A percentile compares a stretch with the other conserved stretches of the same genome.
These are phyloP conservation scores for Aurelia sp. DNA, from an alignment of 30 jellyfish, hydroid and myxozoan species.

Conservation along the genomic window DNA sequence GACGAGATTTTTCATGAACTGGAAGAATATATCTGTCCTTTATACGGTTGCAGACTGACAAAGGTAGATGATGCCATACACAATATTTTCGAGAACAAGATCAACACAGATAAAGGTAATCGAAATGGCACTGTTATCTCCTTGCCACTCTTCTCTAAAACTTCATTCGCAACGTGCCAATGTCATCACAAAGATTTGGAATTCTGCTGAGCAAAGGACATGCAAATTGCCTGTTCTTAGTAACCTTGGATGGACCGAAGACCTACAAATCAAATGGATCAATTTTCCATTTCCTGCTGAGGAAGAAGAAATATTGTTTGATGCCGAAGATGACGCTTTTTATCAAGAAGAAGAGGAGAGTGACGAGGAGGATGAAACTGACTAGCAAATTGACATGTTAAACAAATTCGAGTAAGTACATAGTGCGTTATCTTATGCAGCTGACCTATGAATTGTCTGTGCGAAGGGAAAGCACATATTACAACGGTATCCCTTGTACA, in stretches of 20 bases:
- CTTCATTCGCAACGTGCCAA: not conserved
- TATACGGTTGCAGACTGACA: not conserved
- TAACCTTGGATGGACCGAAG: conserved; percentile 2
- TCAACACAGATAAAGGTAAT: not conserved
- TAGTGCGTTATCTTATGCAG: no score
- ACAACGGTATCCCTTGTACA: no score
- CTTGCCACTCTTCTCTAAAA: not conserved
- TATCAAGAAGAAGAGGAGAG: not conserved
- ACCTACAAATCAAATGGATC: not conserved
- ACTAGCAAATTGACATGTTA: no score
- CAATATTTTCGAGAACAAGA: not conserved
- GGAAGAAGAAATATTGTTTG: not conserved
- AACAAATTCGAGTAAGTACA: not conserved
- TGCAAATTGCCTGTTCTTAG: not conserved
- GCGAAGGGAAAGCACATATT: no score
- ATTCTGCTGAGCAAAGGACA: not conserved
- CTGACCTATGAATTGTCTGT: no score
- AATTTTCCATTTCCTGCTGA: conserved; percentile 4
- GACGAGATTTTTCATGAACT: not conserved
- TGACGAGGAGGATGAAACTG: not conserved
- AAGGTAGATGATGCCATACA: not conserved
- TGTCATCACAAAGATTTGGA: not conserved
- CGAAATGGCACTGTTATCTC: not conserved
- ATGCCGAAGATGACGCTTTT: no score
- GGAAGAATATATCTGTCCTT: not conserved